phyloP scores from a whole-genome alignment of 2,797 vertebrate species.

The Chloroceryle inda region DNA sequence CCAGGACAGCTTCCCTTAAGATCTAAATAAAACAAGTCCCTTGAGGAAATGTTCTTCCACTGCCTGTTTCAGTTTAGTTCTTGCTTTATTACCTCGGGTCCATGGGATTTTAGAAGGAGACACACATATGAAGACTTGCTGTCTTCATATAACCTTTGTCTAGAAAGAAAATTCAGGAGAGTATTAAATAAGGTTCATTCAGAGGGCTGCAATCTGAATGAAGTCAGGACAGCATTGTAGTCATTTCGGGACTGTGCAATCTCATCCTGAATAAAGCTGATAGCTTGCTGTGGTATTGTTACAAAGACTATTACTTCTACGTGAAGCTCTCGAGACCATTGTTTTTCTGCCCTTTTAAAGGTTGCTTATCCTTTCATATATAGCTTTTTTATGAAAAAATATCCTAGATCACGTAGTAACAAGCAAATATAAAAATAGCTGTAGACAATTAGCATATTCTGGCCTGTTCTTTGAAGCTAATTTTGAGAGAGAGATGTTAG shows the following conservation, averaged over 20 bases:
- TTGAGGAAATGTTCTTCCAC: background rate
- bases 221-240: background rate
- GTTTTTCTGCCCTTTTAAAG: background rate
- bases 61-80: background rate
- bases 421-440: background rate
- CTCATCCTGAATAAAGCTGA: background rate
- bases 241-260: background rate
- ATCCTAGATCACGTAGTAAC: background rate
- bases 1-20: background rate
- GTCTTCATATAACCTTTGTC: background rate
- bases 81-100: background rate
- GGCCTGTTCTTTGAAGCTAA: background rate
- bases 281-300: background rate
- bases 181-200: background rate
- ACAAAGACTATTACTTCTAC: background rate
- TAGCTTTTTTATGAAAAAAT: background rate
- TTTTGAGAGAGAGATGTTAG: background rate
- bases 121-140: background rate
- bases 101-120: background rate
- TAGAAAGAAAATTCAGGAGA: background rate
- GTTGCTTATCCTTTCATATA: background rate
- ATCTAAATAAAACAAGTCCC: background rate
- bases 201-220: background rate
- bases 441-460: background rate
- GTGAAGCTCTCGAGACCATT: background rate